Evolutionary conservation across 1,140 invertebrate species (phyloP), one percentile per base, ranked within the genome.

Genomic region (Drosophila mauritiana): DNA sequence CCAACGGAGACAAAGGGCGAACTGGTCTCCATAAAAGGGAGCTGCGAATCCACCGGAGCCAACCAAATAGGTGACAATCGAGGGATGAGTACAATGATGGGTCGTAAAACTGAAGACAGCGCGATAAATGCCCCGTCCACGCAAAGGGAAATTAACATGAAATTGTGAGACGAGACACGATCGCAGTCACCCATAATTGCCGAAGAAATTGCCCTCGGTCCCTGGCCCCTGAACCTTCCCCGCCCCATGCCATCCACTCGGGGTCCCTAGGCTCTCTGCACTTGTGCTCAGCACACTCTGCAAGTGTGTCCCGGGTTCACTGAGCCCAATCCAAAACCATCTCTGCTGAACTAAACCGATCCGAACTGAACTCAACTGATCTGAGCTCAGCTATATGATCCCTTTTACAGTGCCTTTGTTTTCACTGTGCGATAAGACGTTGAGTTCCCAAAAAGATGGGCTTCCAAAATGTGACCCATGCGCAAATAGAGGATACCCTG

Each of bases 211-310:
- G 64, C 64, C 64, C 62, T 68, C 63, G 51, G 51, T 68, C 7
- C 40, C 64, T 69, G 45, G 22, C 46, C 59, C 36, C 63, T 39
- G 1, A n/a, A 22, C 48, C 63, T 22, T 13, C 17, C 48, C 39
- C 22, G 2, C 8, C 6, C 46, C 15, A 20, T 53, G 27, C 1
- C 22, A 22, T 20, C 43, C 22, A 42, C 55, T 22, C 36, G 12
- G 31, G 42, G 34, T 49, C 49, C 40, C 34, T 31, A 45, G 52
- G 53, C 42, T 25, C 20, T 43, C 15, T 45, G 52, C 77, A 89
- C 84, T 89, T 89, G 84, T 88, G 84, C 84, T 73, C 57, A 84
- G 84, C 84, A 89, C 84, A 89, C 84, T 89, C 84, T 89, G 76
- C 84, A 88, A 88, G 84, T 88, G 84, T 89, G 84, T 63, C 78